Evolutionary conservation across 2,888 invertebrate species (phyloP), one percentile per base, ranked within the genome.

Genomic region (Mythimna pallens): DNA sequence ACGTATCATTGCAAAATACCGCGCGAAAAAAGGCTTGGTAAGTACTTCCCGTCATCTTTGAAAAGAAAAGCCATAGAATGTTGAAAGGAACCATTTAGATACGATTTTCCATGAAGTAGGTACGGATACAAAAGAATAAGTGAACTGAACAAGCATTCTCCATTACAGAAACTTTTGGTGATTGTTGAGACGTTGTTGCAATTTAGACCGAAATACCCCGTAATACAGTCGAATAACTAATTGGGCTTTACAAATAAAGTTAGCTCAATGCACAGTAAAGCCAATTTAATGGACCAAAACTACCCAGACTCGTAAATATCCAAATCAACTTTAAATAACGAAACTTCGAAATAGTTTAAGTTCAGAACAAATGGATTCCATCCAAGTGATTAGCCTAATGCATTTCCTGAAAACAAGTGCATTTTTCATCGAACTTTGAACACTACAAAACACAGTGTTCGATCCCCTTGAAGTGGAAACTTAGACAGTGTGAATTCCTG

Each of bases 401-500:
- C 65, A 73, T 65, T 55, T 65, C 58, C 63, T 14, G 43, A 65
- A 76, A 81, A 47, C 77, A 61, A 65, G 20, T 40, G 43, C 43
- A 52, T 54, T 65, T 75, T 65, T 65, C 65, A 63, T 59, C 40
- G 58, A 54, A 69, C n/a, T 22, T 47, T 68, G 59, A 40, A 65
- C 64, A 68, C 59, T 47, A 62, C n/a, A 25, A 55, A 58, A 70
- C 67, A 58, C 59, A 43, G 76, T 58, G 77, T 77, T 65, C 65
- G 54, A 73, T 63, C 58, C 30, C 59, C 25, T 8, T 70, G 20
- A 63, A 67, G 65, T 59, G 65, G 68, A 65, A 64, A 40, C 65
- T 25, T 58, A 76, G 70, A 73, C 64, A 66, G 69, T 67, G 73
- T 64, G 30, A 68, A 58, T 70, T 78, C 34, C 73, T 54, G n/a